Evolutionary conservation across 2,797 vertebrate species (phyloP), one percentile per base, ranked within the genome.

Genomic region (Alectoris magna): DNA sequence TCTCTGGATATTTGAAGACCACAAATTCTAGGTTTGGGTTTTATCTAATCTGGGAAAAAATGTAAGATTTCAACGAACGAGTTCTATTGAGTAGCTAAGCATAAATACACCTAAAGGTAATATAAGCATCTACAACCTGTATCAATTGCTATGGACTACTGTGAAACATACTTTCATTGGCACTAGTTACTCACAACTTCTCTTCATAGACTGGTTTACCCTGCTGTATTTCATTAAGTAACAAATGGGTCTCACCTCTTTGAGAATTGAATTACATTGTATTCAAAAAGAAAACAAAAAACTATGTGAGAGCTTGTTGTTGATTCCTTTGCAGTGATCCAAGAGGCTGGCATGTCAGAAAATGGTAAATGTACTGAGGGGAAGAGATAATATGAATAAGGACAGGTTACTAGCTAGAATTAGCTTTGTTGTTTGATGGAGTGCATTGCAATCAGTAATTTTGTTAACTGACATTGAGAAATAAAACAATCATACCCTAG

Each of bases 401-500:
- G 10, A 29, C 11, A 29, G 43, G 4, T 83, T 43, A 43, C 43
- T 43, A 43, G 43, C 43, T 43, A 43, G 43, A 36, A 64, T 14
- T 70, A 23, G 0, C 1, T 71, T 79, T 27, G 2, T 60, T 60
- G 21, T 14, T 71, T 60, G 17, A 23, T 19, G 27, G 9, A 0
- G 27, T 73, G 27, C 11, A 0, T 31, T 73, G n/a, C 2, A 38
- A 3, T 62, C 0, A 0, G 4, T 87, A 56, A 48, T 36, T 44
- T 84, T 88, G 74, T 53, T 49, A 56, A 58, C 58, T 64, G 76
- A 53, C 58, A 43, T 3, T 7, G 27, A 83, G 21, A 88, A 73
- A 72, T 43, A 17, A 69, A 63, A 26, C 55, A 59, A 27, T 88
- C 0, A 0, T 68, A 22, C 0, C 0, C 8, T 41, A 29, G 10